Conservation (phyloP, 2,797 vertebrate species). For the Hoplostethus mediterraneus region DNA sequence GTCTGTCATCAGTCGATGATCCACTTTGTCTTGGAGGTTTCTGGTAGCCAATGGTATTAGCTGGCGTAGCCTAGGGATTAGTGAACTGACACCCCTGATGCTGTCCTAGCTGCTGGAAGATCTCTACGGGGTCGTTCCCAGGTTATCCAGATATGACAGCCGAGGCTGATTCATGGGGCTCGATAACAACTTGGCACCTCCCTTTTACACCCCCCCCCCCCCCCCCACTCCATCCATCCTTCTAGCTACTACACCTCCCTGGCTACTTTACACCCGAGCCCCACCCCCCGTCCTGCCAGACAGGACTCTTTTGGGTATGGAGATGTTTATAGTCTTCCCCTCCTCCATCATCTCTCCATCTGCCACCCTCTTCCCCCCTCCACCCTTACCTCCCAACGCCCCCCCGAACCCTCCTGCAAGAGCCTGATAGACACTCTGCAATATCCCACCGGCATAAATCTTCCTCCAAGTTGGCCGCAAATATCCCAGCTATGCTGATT, state of each 20-base stretch:
- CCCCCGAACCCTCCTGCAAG: conserved; percentile 38
- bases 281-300: background rate
- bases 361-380: conserved; percentile 4
- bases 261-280: conserved; percentile 18
- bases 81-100: too few species aligned
- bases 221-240: conserved; percentile 35
- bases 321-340: conserved; percentile 7
- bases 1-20: background rate
- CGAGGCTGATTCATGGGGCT: conserved; percentile 48
- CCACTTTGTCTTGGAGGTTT: background rate
- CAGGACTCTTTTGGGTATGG: conserved; percentile 11
- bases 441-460: conserved; percentile 80
- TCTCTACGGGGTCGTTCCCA: conserved; percentile 46
- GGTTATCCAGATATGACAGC: conserved; percentile 54
- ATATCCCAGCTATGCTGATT: conserved; percentile 88
- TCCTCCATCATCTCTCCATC: conserved; percentile 16
- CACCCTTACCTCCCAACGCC: conserved; percentile 14
- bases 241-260: conserved; percentile 15
- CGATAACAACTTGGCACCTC: conserved; percentile 38
- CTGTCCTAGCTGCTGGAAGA: conserved; percentile 23
- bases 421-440: conserved; percentile 65
- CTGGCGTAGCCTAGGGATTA: too few species aligned
- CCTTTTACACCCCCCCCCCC: conserved; percentile 28
- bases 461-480: conserved; percentile 82
- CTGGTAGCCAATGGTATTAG: too few species aligned